phyloP scores from a whole-genome alignment of 2,888 invertebrate species.

The Himalopsyche japonica region DNA sequence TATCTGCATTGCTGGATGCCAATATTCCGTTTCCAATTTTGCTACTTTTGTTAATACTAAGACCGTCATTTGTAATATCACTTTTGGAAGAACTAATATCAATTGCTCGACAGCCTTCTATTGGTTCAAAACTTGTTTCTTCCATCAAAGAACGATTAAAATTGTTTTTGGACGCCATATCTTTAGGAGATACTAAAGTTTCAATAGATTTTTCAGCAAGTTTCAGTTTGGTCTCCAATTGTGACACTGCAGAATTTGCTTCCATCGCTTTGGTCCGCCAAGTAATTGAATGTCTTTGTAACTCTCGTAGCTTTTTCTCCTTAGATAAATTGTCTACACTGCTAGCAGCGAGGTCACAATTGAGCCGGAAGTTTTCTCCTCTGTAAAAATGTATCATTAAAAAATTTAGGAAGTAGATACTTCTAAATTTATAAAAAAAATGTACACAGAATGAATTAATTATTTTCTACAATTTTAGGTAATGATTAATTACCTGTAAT shows the following conservation, averaged over 20 bases:
- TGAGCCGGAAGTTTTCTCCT: slow-evolving; percentile 32
- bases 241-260: slow-evolving; percentile 24
- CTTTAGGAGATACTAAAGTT: background rate
- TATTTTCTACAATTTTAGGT: too few species aligned
- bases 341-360: slow-evolving; percentile 24
- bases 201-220: slow-evolving; percentile 12
- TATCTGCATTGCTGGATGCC: background rate
- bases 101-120: slow-evolving; percentile 15
- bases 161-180: background rate
- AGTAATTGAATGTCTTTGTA: slow-evolving; percentile 35
- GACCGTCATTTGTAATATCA: background rate
- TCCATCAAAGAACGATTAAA: background rate
- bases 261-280: slow-evolving; percentile 39
- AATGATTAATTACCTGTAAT: slow-evolving; percentile 42
- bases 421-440: background rate
- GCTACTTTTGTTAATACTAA: slow-evolving; percentile 2
- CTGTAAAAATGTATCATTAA: slow-evolving; percentile 12
- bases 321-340: slow-evolving; percentile 38
- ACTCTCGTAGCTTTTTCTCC: slow-evolving; percentile 35
- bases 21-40: background rate
- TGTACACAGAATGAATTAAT: too few species aligned
- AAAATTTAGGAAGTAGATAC: background rate
- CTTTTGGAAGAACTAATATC: slow-evolving; percentile 2
- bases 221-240: slow-evolving; percentile 32
- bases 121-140: background rate